These are phyloP conservation scores for Toxonevra muliebris DNA, from an alignment of 2,888 invertebrate genomes.

Conservation along the genomic window DNA sequence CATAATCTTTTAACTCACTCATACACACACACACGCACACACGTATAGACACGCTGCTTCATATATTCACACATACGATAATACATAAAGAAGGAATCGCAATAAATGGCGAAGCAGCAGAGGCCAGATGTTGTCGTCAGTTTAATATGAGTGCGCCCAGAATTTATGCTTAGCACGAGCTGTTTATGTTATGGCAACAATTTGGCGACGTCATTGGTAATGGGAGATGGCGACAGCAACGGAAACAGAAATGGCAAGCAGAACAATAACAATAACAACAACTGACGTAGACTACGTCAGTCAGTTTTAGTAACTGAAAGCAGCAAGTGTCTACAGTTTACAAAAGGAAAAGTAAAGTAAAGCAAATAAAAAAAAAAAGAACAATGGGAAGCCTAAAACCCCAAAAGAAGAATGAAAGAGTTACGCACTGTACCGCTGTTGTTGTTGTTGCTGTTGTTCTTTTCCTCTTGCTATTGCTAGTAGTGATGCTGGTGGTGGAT, in stretches of 20 bases:
- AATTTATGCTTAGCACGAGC: constrained; percentile 17
- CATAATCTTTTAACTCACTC: no score
- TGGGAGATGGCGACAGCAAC: background rate
- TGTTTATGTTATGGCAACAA: background rate
- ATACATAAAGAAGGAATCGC: no score
- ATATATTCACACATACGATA: background rate
- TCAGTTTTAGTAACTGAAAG: background rate
- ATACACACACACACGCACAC: background rate
- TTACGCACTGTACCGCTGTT: background rate
- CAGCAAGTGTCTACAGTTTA: no score
- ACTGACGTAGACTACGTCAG: background rate
- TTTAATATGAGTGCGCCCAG: constrained; percentile 15
- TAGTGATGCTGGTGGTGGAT: background rate
- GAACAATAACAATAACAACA: background rate
- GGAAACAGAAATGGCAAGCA: background rate
- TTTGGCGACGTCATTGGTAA: background rate
- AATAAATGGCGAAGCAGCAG: background rate
- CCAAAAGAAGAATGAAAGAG: background rate
- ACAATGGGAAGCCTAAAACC: background rate
- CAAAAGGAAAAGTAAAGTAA: no score
- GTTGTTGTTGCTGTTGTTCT: background rate
- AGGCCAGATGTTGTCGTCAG: constrained; percentile 21
- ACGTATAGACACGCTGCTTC: background rate
- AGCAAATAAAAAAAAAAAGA: no score
- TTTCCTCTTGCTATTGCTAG: background rate